Conservation (phyloP, 2,888 invertebrate species). For the Choristoneura rosaceana region DNA sequence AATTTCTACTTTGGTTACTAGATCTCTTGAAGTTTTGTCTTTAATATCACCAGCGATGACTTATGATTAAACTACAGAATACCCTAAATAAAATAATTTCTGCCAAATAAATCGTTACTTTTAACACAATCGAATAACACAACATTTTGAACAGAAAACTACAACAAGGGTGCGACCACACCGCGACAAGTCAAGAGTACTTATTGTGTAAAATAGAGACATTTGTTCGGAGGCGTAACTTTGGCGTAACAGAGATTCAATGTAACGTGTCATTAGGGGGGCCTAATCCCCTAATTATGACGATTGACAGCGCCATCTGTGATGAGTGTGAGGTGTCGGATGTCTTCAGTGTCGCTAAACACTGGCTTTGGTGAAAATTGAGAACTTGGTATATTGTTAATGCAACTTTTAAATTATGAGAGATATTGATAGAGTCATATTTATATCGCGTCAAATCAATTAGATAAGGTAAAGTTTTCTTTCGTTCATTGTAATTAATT, state of each 20-base stretch:
- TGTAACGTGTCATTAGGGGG: constrained; percentile 83
- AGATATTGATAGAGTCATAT: not conserved
- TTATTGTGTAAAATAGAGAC: constrained; percentile 65
- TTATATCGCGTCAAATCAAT: too few species aligned
- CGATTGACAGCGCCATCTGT: constrained; percentile 85
- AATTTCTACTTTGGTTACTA: too few species aligned
- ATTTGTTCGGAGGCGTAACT: constrained; percentile 81
- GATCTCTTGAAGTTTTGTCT: too few species aligned
- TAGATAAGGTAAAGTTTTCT: too few species aligned
- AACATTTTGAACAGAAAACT: constrained; percentile 5
- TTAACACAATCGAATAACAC: constrained; percentile 2
- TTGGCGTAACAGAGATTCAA: constrained; percentile 79
- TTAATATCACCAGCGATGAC: too few species aligned
- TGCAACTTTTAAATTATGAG: not conserved
- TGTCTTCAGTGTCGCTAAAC: constrained; percentile 61
- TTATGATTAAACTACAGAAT: too few species aligned
- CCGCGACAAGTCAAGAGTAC: constrained; percentile 68
- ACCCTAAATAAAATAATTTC: too few species aligned
- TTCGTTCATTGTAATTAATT: too few species aligned
- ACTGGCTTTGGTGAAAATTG: constrained; percentile 54
- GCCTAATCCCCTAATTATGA: constrained; percentile 84
- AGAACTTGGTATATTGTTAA: constrained; percentile 34
- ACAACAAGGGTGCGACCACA: constrained; percentile 4
- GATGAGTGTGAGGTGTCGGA: constrained; percentile 76
- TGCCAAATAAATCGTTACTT: not conserved